Percentiles rank a stretch among this genome's conserved stretches.
Evolutionary conservation across 2,797 vertebrate species (phyloP).

Genomic region (Artibeus jamaicensis): DNA sequence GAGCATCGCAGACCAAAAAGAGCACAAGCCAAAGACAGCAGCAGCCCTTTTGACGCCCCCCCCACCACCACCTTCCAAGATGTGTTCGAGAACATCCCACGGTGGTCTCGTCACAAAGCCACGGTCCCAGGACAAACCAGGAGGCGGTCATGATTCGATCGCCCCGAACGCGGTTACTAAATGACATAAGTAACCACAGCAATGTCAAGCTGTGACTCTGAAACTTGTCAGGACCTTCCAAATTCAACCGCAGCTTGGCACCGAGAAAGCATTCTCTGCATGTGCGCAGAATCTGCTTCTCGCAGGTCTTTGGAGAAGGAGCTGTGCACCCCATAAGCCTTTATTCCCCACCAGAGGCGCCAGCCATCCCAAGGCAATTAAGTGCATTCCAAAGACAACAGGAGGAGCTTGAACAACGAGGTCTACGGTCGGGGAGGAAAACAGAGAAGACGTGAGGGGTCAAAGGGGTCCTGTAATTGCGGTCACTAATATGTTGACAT

Average conservation of each 20-base stretch:
- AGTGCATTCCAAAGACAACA: constrained; percentile 80
- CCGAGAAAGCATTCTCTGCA: constrained; percentile 72
- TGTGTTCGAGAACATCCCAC: not conserved
- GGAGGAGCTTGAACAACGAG: constrained; percentile 71
- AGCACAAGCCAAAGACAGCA: not conserved
- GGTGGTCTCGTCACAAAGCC: too few relatives aligned
- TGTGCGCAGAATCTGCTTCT: constrained; percentile 74
- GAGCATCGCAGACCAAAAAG: not conserved
- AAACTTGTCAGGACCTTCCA: constrained; percentile 55
- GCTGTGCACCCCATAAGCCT: constrained; percentile 75
- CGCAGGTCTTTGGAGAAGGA: constrained; percentile 75
- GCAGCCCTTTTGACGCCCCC: not conserved
- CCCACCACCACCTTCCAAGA: not conserved
- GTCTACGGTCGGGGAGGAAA: constrained; percentile 61
- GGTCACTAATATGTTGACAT: constrained; percentile 27
- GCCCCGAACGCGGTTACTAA: constrained; percentile 69
- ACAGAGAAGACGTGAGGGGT: constrained; percentile 52
- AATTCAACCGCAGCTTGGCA: constrained; percentile 64
- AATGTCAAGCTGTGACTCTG: constrained; percentile 53
- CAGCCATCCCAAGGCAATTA: constrained; percentile 79
- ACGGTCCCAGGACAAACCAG: too few relatives aligned
- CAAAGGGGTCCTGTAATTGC: constrained; percentile 64
- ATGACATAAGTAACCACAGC: constrained; percentile 66
- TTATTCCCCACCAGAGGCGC: constrained; percentile 80
- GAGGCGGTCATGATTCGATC: too few relatives aligned